Evolutionary conservation across 2,113 vertebrate species (phyloP).

Genomic region (Pandion haliaetus): DNA sequence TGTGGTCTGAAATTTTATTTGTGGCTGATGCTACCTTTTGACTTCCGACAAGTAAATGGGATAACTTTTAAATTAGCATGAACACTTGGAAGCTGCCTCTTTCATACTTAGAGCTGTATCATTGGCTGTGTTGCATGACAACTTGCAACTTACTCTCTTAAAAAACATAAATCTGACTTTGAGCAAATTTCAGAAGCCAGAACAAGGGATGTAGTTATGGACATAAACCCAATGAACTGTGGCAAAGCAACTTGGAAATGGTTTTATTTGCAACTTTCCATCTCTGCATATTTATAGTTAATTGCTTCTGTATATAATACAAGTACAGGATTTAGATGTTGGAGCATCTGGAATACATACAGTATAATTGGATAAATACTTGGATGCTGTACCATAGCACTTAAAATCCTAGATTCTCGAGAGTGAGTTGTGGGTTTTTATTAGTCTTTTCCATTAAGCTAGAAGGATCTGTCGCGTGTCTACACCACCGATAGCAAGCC

Average conservation of each 20-base stretch:
- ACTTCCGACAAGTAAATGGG: neutral
- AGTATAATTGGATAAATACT: neutral
- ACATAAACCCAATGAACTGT: neutral
- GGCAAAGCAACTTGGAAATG: neutral
- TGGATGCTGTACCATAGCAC: neutral
- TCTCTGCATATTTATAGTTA: neutral
- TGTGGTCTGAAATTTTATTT: neutral
- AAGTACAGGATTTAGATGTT: neutral
- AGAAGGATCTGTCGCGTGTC: neutral
- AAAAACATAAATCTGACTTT: neutral
- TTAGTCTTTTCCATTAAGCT: neutral
- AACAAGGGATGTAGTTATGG: neutral
- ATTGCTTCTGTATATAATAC: neutral
- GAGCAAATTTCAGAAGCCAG: neutral
- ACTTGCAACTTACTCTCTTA: neutral
- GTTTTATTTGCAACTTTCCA: conserved; percentile 23
- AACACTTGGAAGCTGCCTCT: neutral
- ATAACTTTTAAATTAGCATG: neutral
- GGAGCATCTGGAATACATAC: neutral
- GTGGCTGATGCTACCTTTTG: neutral
- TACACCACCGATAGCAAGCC: neutral
- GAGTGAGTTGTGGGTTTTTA: neutral
- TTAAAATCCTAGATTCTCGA: neutral
- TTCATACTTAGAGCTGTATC: neutral
- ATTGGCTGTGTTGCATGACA: neutral